Conservation (phyloP, 2,888 invertebrate species). For the Helicoverpa assulta region DNA sequence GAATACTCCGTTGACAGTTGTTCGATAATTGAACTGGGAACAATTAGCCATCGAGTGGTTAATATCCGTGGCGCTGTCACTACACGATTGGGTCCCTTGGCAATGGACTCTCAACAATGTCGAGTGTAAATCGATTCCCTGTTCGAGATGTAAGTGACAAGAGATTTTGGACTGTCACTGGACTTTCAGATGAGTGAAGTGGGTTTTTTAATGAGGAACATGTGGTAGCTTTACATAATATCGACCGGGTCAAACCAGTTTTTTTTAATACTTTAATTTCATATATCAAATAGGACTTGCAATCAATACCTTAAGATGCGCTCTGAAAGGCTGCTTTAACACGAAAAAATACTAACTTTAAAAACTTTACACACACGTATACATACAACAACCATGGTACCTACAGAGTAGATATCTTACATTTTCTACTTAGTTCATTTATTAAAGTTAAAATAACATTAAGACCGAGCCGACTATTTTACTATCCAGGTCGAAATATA, state of each 20-base stretch:
- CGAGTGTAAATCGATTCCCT: slow-evolving; percentile 83
- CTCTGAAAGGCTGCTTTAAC: no score
- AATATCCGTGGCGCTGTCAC: slow-evolving; percentile 86
- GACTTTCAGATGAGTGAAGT: slow-evolving; percentile 41
- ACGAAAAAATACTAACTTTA: background rate
- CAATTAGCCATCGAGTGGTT: slow-evolving; percentile 89
- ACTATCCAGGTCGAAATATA: slow-evolving; percentile 32
- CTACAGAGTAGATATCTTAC: background rate
- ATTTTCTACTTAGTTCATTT: background rate
- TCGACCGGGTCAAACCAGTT: no score
- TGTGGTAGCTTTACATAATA: background rate
- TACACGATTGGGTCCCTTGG: slow-evolving; percentile 80
- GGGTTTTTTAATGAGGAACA: slow-evolving; percentile 5
- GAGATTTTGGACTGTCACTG: slow-evolving; percentile 61
- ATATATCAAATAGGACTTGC: no score
- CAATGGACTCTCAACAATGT: slow-evolving; percentile 79
- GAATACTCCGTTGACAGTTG: slow-evolving; percentile 84
- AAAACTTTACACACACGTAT: background rate
- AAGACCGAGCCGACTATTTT: slow-evolving; percentile 24
- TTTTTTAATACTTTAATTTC: no score
- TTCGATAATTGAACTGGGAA: slow-evolving; percentile 88
- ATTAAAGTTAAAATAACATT: slow-evolving; percentile 12
- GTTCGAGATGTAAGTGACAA: slow-evolving; percentile 68
- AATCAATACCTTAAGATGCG: no score
- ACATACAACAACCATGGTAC: background rate